Evolutionary conservation across 2,113 vertebrate genomes (phyloP).

Genomic region (Circaetus cinerascens): DNA sequence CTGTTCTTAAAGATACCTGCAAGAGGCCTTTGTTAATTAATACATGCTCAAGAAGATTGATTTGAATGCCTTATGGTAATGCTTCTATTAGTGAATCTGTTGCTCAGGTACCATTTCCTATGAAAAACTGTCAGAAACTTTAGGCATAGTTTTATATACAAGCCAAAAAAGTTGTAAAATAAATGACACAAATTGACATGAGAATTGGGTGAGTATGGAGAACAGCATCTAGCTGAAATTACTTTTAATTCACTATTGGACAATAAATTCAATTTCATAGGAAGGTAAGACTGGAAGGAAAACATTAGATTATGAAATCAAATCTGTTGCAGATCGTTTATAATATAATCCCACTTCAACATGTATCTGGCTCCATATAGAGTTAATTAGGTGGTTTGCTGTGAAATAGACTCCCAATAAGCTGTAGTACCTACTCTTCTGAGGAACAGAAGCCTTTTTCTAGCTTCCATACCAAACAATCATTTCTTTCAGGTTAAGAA

Average conservation of each 20-base stretch:
- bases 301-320: neutral
- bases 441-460: neutral
- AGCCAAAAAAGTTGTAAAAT: neutral
- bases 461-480: neutral
- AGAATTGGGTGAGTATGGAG: neutral
- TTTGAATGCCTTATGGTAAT: neutral
- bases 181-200: neutral
- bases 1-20: neutral
- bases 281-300: neutral
- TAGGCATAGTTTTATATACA: neutral
- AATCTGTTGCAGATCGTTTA: neutral
- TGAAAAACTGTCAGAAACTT: neutral
- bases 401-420: neutral
- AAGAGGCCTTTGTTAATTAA: neutral
- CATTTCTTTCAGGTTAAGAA: neutral
- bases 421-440: neutral
- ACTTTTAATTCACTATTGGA: neutral
- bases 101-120: neutral
- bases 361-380: neutral
- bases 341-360: neutral
- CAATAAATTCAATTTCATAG: neutral
- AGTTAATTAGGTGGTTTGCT: neutral
- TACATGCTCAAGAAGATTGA: neutral
- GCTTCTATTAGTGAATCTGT: neutral
- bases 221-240: neutral